Evolutionary conservation across 2,113 vertebrate species (phyloP).

Genomic region (Climacteris rufus): DNA sequence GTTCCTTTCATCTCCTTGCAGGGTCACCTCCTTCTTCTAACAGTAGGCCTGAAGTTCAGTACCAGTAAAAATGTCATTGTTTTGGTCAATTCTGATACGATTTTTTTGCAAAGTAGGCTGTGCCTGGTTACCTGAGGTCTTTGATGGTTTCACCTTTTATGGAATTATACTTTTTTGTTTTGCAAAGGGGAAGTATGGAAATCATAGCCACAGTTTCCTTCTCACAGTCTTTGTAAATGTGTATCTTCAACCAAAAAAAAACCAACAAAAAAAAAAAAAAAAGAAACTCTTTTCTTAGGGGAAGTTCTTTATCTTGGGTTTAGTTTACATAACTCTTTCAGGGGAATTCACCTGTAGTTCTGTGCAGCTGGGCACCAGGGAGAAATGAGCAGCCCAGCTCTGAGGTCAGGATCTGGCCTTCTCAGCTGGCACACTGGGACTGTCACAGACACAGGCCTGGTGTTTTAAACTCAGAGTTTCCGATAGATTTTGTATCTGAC

Average conservation of each 20-base stretch:
- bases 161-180: neutral
- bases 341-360: neutral
- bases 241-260: neutral
- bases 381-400: neutral
- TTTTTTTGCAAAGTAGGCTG: neutral
- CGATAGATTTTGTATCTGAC: neutral
- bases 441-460: neutral
- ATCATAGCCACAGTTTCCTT: neutral
- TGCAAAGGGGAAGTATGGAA: neutral
- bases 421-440: neutral
- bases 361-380: neutral
- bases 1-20: neutral
- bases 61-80: neutral
- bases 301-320: neutral
- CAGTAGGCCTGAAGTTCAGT: neutral
- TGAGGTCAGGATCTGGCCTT: neutral
- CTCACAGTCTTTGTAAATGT: neutral
- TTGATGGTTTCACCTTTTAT: neutral
- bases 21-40: neutral
- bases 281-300: neutral
- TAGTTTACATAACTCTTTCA: neutral
- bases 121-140: neutral
- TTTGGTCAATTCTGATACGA: neutral
- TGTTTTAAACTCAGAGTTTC: neutral
- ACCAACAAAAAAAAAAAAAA: neutral